Base-by-base conservation (phyloP, 2,797 vertebrate genomes). In the Ispidina picta region DNA sequence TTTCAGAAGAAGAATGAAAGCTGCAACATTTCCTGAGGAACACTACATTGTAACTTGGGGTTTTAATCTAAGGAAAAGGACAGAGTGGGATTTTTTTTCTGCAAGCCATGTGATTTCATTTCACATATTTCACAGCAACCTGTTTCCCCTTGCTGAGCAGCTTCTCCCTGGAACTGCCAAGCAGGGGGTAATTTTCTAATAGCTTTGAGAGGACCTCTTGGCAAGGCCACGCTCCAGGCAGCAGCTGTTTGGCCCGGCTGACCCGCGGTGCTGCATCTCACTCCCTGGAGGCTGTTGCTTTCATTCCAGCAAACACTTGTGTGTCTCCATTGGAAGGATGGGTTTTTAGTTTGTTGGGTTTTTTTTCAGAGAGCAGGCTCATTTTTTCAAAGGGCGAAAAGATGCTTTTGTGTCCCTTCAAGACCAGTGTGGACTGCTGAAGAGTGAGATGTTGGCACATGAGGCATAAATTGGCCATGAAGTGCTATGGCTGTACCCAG, bases 341-440 rank as follows among this genome's bases (percentile, higher is more conserved):
- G 46, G 21, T 14, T 48, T 48, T 48, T 48, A 4, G 13, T 48
- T 48, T 48, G 22, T 48, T 48, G 22, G 46, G 46, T 48, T 22
- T 14, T 83, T 68, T 82, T 73, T 59, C 75, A 43, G 35, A 52
- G 69, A 65, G 13, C 6, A 18, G 3, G 2, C 66, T 91, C 51
- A 28, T 58, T 74, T 48, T 71, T 74, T 73, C 37, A 39, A 92
- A 69, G 71, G 68, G 31, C 65, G 74, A 6, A 20, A 21, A 80
- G 73, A 48, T 43, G 59, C 75, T 90, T 88, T 88, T 72, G 48
- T 59, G 79, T 56, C 76, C 65, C 8, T 13, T 68, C 76, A 89
- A 89, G 74, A 46, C 2, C 48, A 14, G 59, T 0, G 1, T 83
- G 86, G 82, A 79, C 74, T 75, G 44, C 56, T 1, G 7, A 29